Conservation (phyloP, 2,113 vertebrate species). For the Anguilla japonica region DNA sequence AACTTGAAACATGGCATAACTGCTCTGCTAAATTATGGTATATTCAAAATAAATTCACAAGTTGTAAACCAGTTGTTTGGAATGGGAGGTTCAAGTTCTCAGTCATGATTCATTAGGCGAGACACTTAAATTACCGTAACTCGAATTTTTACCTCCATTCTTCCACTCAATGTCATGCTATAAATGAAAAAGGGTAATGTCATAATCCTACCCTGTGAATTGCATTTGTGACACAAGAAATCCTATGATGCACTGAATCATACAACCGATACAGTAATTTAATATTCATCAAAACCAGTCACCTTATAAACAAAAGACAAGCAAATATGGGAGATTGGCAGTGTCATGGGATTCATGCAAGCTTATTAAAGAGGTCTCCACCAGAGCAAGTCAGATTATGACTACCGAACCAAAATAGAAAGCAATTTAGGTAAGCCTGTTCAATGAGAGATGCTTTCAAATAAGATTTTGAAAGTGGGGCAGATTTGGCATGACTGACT, state of each 20-base stretch:
- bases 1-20: background rate
- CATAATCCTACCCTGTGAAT: background rate
- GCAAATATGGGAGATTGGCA: conserved; percentile 12
- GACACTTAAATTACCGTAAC: no score
- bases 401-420: conserved; percentile 29
- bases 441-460: conserved; percentile 24
- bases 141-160: no score
- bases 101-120: background rate
- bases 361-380: conserved; percentile 28
- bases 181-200: no score
- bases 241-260: background rate
- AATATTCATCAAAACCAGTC: background rate
- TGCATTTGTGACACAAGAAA: background rate
- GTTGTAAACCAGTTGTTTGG: background rate
- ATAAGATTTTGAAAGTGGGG: conserved; percentile 31
- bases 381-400: conserved; percentile 28
- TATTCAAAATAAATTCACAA: background rate
- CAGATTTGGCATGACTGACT: conserved; percentile 32
- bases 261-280: background rate
- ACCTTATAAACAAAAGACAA: conserved; percentile 3
- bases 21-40: background rate
- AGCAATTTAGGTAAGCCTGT: conserved; percentile 29
- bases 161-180: no score
- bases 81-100: background rate
- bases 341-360: conserved; percentile 11